Evolutionary conservation across 1,140 invertebrate species (phyloP).

Genomic region (Hydropsyche tenuis): DNA sequence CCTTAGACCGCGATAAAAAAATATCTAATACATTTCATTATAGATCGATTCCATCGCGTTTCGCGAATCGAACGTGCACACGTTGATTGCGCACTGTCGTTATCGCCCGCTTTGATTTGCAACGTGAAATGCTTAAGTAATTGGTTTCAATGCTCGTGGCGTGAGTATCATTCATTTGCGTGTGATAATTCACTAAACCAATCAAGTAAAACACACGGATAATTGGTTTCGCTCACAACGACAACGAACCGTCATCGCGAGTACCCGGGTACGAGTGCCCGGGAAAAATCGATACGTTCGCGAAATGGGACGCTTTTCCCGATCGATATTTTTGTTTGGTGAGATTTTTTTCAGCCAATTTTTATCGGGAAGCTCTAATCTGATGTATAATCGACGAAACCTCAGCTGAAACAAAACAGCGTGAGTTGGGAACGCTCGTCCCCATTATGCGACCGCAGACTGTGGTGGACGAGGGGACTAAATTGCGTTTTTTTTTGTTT

Average conservation of each 20-base stretch:
- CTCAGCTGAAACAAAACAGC: slow-evolving; percentile 27
- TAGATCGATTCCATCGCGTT: not conserved
- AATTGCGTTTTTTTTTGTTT: slow-evolving; percentile 16
- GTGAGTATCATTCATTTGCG: slow-evolving; percentile 38
- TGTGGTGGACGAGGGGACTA: slow-evolving; percentile 21
- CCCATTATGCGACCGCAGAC: slow-evolving; percentile 31
- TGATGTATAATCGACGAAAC: slow-evolving; percentile 24
- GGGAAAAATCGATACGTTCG: slow-evolving; percentile 23
- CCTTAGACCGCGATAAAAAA: too few species aligned
- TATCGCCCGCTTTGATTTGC: slow-evolving; percentile 38
- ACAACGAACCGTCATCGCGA: too few species aligned
- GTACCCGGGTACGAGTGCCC: too few species aligned
- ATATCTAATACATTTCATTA: too few species aligned
- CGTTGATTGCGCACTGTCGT: slow-evolving; percentile 23
- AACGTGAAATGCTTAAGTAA: slow-evolving; percentile 41
- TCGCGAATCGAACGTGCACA: slow-evolving; percentile 8
- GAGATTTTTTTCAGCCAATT: too few species aligned
- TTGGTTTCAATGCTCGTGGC: slow-evolving; percentile 38
- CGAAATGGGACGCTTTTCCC: not conserved
- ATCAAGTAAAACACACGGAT: slow-evolving; percentile 35
- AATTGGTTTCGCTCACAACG: slow-evolving; percentile 33
- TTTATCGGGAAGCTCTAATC: not conserved
- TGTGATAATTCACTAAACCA: slow-evolving; percentile 38
- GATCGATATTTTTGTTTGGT: not conserved
- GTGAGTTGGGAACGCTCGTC: not conserved